Evolutionary conservation across 2,888 invertebrate genomes (phyloP).

Genomic region (Oligia latruncula): DNA sequence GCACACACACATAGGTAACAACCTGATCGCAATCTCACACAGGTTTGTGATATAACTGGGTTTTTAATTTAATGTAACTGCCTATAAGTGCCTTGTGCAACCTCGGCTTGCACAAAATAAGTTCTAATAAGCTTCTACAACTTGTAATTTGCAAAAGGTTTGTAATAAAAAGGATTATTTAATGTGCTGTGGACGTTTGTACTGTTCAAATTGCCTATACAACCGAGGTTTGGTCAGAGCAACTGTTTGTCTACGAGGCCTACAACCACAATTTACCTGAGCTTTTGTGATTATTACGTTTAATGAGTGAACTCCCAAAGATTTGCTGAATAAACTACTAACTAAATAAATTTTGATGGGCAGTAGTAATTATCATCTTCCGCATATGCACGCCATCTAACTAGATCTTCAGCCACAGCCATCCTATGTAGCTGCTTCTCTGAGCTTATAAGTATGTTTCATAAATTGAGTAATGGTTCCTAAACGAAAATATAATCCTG

Average conservation of each 20-base stretch:
- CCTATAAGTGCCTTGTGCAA: conserved; percentile 49
- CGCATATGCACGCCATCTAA: not conserved
- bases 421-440: not conserved
- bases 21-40: conserved; percentile 53
- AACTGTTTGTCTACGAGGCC: not conserved
- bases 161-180: not conserved
- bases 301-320: not conserved
- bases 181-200: not conserved
- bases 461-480: not conserved
- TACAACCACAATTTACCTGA: not conserved
- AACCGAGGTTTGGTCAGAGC: not conserved
- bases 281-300: not conserved
- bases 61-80: conserved; percentile 45
- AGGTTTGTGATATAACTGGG: conserved; percentile 55
- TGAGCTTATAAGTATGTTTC: not conserved
- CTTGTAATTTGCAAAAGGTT: conserved; percentile 25
- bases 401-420: not conserved
- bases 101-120: conserved; percentile 18
- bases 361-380: not conserved
- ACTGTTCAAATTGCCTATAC: not conserved
- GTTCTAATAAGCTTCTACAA: conserved; percentile 33
- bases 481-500: not conserved
- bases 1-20: conserved; percentile 42
- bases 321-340: not conserved
- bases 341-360: not conserved